phyloP scores from a whole-genome alignment of 1,140 invertebrate species.

The Drosophila albomicans region DNA sequence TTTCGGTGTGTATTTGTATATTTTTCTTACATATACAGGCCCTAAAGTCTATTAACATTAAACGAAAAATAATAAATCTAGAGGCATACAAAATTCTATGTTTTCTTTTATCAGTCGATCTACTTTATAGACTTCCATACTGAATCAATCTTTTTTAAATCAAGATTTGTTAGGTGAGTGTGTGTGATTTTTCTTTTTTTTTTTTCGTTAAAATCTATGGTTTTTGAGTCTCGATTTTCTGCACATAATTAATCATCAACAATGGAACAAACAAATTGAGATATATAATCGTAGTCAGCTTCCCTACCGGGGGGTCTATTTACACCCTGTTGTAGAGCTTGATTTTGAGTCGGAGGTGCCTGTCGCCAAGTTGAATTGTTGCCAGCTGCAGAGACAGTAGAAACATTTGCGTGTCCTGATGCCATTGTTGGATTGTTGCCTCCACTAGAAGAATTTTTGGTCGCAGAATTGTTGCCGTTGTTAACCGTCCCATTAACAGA shows the following conservation, averaged over 20 bases:
- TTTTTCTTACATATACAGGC: constrained; percentile 68
- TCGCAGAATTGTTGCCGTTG: constrained; percentile 36
- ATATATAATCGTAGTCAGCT: constrained; percentile 83
- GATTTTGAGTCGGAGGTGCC: constrained; percentile 54
- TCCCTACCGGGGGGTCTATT: constrained; percentile 76
- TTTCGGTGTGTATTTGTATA: constrained; percentile 55
- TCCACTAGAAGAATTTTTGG: constrained; percentile 23
- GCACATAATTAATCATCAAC: constrained; percentile 75
- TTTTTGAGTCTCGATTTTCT: constrained; percentile 44
- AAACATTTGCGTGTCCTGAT: constrained; percentile 35
- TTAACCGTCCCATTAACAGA: constrained; percentile 47
- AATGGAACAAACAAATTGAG: constrained; percentile 84
- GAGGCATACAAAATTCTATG: constrained; percentile 81
- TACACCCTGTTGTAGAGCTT: constrained; percentile 70
- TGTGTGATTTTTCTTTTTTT: constrained; percentile 15
- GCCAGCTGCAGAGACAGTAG: constrained; percentile 35
- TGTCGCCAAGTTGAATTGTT: constrained; percentile 76
- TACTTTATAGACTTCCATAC: constrained; percentile 60
- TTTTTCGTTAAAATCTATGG: constrained; percentile 9
- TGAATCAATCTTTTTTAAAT: constrained; percentile 58
- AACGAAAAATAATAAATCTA: constrained; percentile 78
- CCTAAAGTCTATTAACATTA: constrained; percentile 73
- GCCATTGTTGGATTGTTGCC: constrained; percentile 47
- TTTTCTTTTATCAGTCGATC: constrained; percentile 82
- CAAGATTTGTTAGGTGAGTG: constrained; percentile 39